Conservation (phyloP, 2,888 invertebrate species). For the Craniophora ligustri region DNA sequence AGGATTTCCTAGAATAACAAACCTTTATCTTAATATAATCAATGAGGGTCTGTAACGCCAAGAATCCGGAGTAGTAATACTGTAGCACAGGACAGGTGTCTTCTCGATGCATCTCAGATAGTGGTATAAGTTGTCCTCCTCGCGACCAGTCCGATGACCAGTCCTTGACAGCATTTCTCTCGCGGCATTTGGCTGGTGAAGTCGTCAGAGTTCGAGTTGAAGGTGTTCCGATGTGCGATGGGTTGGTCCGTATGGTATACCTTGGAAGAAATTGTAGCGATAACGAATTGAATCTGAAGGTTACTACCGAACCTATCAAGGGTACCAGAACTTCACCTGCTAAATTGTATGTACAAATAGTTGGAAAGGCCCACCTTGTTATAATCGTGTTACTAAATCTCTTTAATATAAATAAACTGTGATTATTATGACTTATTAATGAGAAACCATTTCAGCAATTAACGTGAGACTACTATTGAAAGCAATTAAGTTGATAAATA, state of each 20-base stretch:
- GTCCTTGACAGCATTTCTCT: conserved; percentile 85
- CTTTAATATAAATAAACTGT: too few relatives aligned
- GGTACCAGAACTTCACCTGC: too few relatives aligned
- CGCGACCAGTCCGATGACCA: conserved; percentile 90
- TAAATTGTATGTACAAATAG: too few relatives aligned
- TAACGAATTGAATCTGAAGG: too few relatives aligned
- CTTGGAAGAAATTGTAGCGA: conserved; percentile 70
- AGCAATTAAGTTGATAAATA: too few relatives aligned
- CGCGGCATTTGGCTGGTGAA: conserved; percentile 91
- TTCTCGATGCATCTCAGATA: conserved; percentile 90
- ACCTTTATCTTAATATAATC: conserved; percentile 93
- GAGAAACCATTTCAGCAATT: too few relatives aligned
- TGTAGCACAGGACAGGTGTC: conserved; percentile 92
- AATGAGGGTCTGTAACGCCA: conserved; percentile 91
- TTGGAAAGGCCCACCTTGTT: too few relatives aligned
- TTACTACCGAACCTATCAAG: too few relatives aligned
- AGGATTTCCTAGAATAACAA: too few relatives aligned
- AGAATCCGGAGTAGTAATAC: conserved; percentile 93
- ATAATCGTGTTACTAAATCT: too few relatives aligned
- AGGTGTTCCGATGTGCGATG: conserved; percentile 90
- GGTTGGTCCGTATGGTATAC: conserved; percentile 93
- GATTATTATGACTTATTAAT: too few relatives aligned
- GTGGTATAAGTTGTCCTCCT: conserved; percentile 79
- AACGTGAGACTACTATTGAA: too few relatives aligned
- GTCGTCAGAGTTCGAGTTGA: conserved; percentile 90